Evolutionary conservation across 2,888 invertebrate genomes (phyloP), one percentile per base, ranked within the genome.

Genomic region (Luperina nickerlii): DNA sequence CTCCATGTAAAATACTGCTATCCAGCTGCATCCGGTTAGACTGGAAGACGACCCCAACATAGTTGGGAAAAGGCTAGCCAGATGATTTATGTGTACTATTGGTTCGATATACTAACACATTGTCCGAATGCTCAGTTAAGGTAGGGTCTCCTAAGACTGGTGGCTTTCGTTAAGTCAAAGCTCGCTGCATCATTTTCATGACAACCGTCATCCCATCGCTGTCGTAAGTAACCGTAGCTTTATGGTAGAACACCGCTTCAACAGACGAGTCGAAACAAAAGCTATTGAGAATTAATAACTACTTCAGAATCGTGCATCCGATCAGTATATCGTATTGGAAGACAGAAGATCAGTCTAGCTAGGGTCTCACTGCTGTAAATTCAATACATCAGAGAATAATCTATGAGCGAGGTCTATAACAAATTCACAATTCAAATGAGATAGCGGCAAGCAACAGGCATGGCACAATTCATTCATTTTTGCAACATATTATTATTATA

Each of bases 361-460:
- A 45, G 11, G 27, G 27, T 27, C 24, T 69, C 20, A 13, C 27
- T 32, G 13, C 69, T 51, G 8, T 15, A 69, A 69, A 48, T 48
- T 27, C 27, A 48, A 8, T 69, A 48, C 69, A 27, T 48, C 48
- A 69, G 27, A 8, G 48, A 69, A 69, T 69, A 69, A 51, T 32
- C 27, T 51, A 51, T 20, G 48, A 20, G 20, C 48, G 48, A 70
- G 32, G 32, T 70, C 24, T 57, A 24, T 70, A 70, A 15, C 54
- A 54, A 54, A 70, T 70, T 32, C 54, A 70, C 70, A 70, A 69
- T 51, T 70, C 32, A 54, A 70, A 70, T 70, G 70, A 51, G 54
- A 51, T 70, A 15, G 15, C 54, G 32, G 24, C 5, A 9, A 32
- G 32, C 32, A 70, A 38, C 24, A 24, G 57, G 57, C 54, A 38